Evolutionary conservation across 2,113 vertebrate genomes (phyloP).

Genomic region (Abramis brama): DNA sequence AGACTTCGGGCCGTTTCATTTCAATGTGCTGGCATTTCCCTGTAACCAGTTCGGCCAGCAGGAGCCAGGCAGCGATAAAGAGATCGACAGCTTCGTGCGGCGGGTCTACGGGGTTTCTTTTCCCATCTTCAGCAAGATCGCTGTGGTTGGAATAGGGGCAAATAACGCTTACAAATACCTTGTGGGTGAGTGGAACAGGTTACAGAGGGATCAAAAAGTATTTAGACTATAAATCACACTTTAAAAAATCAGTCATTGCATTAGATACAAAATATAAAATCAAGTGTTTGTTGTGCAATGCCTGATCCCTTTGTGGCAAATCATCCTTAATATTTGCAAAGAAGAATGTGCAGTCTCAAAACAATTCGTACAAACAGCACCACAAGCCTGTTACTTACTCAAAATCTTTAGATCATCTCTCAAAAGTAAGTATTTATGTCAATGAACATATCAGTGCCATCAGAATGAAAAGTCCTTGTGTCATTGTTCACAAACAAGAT

Average conservation of each 20-base stretch:
- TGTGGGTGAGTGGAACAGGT: slow-evolving; percentile 73
- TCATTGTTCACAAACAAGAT: no score
- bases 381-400: no score
- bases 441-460: no score
- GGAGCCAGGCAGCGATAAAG: slow-evolving; percentile 90
- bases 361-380: no score
- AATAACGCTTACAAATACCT: slow-evolving; percentile 94
- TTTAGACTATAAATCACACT: background rate
- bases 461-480: no score
- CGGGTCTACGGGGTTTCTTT: slow-evolving; percentile 88
- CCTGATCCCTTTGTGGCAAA: background rate
- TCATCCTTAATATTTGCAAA: no score
- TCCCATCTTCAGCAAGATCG: slow-evolving; percentile 94
- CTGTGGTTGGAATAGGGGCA: slow-evolving; percentile 83
- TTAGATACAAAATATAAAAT: background rate
- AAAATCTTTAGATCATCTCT: no score
- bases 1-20: slow-evolving; percentile 90
- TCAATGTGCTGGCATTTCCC: slow-evolving; percentile 95
- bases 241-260: background rate
- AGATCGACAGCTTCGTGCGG: slow-evolving; percentile 92
- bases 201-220: background rate
- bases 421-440: no score
- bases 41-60: slow-evolving; percentile 99
- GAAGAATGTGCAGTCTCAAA: no score
- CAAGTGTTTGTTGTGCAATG: background rate